Conservation (phyloP, 1,140 invertebrate species). For the Phymastichus coffea region DNA sequence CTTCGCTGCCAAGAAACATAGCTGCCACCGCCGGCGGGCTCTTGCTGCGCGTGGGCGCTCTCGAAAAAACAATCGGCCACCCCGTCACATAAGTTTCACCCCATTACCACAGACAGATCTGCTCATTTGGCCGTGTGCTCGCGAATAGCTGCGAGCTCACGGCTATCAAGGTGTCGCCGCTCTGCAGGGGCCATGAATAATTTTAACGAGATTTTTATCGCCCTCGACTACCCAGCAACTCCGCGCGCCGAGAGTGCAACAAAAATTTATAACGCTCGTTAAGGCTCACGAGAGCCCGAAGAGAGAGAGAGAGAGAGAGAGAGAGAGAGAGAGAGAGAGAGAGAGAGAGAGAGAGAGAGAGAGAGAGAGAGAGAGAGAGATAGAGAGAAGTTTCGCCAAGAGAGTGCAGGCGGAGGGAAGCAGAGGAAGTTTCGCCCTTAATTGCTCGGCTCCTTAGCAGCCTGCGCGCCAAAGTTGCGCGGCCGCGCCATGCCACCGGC, state of each 20-base stretch:
- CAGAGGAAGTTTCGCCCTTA: slow-evolving; percentile 45
- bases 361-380: too few species aligned
- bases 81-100: too few species aligned
- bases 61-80: too few species aligned
- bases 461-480: slow-evolving; percentile 31
- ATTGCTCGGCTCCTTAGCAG: slow-evolving; percentile 41
- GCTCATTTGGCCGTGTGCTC: too few species aligned
- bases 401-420: neutral
- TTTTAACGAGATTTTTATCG: slow-evolving; percentile 48
- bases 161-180: too few species aligned
- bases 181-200: too few species aligned
- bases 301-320: slow-evolving; percentile 3
- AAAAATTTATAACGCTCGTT: slow-evolving; percentile 55
- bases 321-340: neutral
- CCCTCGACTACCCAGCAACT: slow-evolving; percentile 29
- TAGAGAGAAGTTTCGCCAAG: slow-evolving; percentile 46
- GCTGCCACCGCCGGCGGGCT: too few species aligned
- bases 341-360: too few species aligned
- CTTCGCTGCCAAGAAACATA: too few species aligned
- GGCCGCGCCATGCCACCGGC: slow-evolving; percentile 17
- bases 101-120: too few species aligned
- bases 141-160: too few species aligned
- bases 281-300: slow-evolving; percentile 30
- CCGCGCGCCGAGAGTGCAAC: slow-evolving; percentile 33
- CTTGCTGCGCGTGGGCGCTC: too few species aligned